Conservation (phyloP, 1,140 invertebrate genomes). For the Linepithema humile region DNA sequence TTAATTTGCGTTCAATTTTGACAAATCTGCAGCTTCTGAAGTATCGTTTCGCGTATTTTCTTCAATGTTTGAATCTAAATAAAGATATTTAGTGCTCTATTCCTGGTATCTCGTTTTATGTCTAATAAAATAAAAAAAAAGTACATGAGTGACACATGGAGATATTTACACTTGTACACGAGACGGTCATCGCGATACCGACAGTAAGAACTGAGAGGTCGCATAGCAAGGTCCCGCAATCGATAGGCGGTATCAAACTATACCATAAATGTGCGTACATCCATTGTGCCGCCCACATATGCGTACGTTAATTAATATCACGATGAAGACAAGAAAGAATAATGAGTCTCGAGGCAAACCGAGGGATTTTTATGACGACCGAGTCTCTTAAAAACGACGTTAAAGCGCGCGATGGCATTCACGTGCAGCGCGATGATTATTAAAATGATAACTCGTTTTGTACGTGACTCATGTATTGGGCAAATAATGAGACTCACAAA, state of each 20-base stretch:
- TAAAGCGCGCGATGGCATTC: neutral
- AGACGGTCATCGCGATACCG: neutral
- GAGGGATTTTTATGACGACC: neutral
- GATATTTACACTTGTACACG: neutral
- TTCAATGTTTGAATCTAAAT: neutral
- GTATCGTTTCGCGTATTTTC: no score
- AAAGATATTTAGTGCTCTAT: neutral
- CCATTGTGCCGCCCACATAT: neutral
- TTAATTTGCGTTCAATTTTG: no score
- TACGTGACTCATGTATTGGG: neutral
- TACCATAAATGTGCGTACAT: constrained; percentile 5
- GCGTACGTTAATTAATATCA: neutral
- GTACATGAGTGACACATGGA: neutral
- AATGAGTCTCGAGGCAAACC: neutral
- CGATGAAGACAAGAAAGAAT: neutral
- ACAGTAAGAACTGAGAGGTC: constrained; percentile 4
- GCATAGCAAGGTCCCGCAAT: constrained; percentile 27
- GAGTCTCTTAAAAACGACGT: neutral
- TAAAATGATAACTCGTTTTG: neutral
- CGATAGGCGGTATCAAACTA: constrained; percentile 26
- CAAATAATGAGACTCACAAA: no score
- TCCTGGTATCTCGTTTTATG: neutral
- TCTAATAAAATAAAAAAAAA: neutral
- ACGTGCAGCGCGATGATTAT: neutral
- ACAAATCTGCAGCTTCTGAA: no score